These are phyloP conservation scores for Arctia plantaginis DNA, from an alignment of 2,888 invertebrate genomes.

Conservation along the genomic window DNA sequence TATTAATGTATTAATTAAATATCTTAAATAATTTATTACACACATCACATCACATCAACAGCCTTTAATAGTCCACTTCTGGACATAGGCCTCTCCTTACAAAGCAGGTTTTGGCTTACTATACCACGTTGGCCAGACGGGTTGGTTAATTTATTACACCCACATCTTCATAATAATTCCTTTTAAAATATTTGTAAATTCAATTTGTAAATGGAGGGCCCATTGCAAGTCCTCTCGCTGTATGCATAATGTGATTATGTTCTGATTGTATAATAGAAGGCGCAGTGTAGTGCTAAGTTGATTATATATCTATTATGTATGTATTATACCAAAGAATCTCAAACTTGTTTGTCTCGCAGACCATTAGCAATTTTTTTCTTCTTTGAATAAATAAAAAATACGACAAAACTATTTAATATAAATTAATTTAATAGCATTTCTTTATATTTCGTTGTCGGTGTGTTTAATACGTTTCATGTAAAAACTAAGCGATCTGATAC, in stretches of 20 bases:
- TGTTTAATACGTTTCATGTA: not conserved
- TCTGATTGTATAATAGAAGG: not conserved
- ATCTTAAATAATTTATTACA: no score
- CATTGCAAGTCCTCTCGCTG: not conserved
- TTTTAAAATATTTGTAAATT: not conserved
- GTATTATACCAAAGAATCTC: not conserved
- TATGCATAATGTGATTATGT: not conserved
- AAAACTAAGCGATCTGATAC: no score
- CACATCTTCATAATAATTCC: not conserved
- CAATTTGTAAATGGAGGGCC: not conserved
- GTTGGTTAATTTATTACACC: no score
- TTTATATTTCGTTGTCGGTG: not conserved
- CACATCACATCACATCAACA: no score
- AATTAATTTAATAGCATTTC: no score
- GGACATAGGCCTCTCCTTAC: no score
- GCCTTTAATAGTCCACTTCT: no score
- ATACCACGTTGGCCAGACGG: no score
- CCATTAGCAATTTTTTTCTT: not conserved
- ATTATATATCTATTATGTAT: not conserved
- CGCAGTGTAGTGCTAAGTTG: not conserved
- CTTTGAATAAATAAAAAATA: not conserved
- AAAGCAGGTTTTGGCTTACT: no score
- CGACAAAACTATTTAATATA: no score
- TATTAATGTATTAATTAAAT: no score
- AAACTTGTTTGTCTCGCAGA: not conserved